These are phyloP conservation scores for Oikopleura albicans DNA, from an alignment of 23 tunicate genomes.

Conservation along the genomic window DNA sequence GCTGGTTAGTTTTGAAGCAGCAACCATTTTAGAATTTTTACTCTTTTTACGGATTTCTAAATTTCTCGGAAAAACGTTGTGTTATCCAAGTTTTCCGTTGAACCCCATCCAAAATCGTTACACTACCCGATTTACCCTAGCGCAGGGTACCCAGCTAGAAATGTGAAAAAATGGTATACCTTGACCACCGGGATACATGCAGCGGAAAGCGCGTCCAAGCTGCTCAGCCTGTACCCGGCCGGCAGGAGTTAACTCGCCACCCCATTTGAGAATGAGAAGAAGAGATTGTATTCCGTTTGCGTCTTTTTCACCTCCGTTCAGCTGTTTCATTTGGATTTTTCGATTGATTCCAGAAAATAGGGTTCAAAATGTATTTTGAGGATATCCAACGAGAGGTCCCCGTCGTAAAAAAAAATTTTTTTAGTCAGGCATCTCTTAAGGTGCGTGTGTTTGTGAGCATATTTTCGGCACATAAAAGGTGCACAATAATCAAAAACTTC, in stretches of 20 bases:
- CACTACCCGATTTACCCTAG: too few species aligned
- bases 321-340: slow-evolving; percentile 77
- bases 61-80: background rate
- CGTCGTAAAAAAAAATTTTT: too few species aligned
- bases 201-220: slow-evolving; percentile 75
- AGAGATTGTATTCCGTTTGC: background rate
- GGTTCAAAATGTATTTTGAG: too few species aligned
- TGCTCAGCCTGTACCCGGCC: slow-evolving; percentile 91
- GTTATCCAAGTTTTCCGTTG: slow-evolving; percentile 6
- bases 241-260: slow-evolving; percentile 64
- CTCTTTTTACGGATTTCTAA: background rate
- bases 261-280: slow-evolving; percentile 65
- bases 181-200: slow-evolving; percentile 99
- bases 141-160: too few species aligned
- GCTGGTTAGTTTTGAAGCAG: too few species aligned
- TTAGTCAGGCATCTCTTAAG: too few species aligned
- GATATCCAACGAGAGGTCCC: too few species aligned
- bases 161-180: too few species aligned
- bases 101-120: slow-evolving; percentile 20
- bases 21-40: too few species aligned
- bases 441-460: too few species aligned
- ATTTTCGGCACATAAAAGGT: too few species aligned
- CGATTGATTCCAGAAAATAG: slow-evolving; percentile 46
- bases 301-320: background rate
- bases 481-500: too few species aligned